Percentiles rank a stretch among this genome's conserved stretches.
phyloP scores from a whole-genome alignment of 2,797 vertebrate species.

The Girardinus metallicus region DNA sequence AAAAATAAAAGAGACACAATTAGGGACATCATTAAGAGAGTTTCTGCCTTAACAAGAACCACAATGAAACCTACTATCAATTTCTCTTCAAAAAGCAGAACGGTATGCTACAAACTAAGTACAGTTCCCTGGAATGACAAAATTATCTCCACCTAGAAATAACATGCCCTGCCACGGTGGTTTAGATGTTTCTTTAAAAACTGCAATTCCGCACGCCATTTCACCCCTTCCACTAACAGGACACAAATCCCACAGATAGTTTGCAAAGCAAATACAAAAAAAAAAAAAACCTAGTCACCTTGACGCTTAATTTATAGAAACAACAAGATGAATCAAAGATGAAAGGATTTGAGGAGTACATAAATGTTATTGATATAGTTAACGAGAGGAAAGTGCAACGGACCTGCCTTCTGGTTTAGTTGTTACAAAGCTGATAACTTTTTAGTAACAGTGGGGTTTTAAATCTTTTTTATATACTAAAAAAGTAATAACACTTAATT shows the following conservation, averaged over 20 bases:
- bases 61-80: not conserved
- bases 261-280: not conserved
- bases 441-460: not conserved
- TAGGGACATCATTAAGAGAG: not conserved
- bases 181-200: not conserved
- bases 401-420: no score
- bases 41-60: not conserved
- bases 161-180: not conserved
- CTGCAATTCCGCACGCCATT: not conserved
- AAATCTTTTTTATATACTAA: not conserved
- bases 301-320: not conserved
- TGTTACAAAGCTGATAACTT: not conserved
- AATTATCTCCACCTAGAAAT: not conserved
- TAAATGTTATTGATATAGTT: not conserved
- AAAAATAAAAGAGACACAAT: not conserved
- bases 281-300: not conserved
- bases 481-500: not conserved
- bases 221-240: not conserved
- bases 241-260: not conserved
- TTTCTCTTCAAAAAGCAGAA: not conserved
- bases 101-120: not conserved
- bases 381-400: not conserved
- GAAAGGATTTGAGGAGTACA: not conserved
- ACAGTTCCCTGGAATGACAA: not conserved
- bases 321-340: not conserved